Percentiles rank a stretch among this genome's conserved stretches.
Conservation (phyloP, 2,888 invertebrate species). For the Chromoteleia sp. region DNA sequence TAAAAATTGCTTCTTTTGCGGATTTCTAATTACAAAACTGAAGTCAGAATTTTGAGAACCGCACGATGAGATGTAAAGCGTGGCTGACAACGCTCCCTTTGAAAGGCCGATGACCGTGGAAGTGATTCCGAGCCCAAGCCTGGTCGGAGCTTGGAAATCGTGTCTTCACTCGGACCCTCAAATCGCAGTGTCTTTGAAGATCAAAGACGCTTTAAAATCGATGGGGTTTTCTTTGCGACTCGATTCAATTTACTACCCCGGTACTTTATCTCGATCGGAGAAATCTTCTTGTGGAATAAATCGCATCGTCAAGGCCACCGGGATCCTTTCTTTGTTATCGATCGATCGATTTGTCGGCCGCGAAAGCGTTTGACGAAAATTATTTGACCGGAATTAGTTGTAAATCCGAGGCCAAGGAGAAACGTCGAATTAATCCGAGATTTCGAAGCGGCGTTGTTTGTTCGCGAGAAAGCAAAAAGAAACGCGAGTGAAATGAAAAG, state of each 20-base stretch:
- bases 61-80: constrained; percentile 51
- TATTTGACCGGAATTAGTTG: constrained; percentile 14
- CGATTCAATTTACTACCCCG: constrained; percentile 77
- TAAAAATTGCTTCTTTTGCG: no score
- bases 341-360: constrained; percentile 48
- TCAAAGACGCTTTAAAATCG: constrained; percentile 76
- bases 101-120: constrained; percentile 64
- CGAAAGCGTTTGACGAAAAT: constrained; percentile 27
- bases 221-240: constrained; percentile 73
- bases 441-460: constrained; percentile 1
- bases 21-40: no score
- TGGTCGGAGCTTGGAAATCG: constrained; percentile 72
- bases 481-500: constrained; percentile 26
- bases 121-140: constrained; percentile 71
- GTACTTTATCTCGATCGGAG: constrained; percentile 73
- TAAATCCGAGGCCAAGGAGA: neutral
- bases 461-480: neutral
- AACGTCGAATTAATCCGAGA: neutral
- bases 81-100: constrained; percentile 68
- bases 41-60: neutral
- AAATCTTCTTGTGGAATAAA: constrained; percentile 53
- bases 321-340: constrained; percentile 46
- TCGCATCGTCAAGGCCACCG: no score
- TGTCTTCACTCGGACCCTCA: constrained; percentile 69
- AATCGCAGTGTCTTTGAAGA: constrained; percentile 73